phyloP scores from a whole-genome alignment of 2,888 invertebrate genomes.

The Sarcophaga carnaria region DNA sequence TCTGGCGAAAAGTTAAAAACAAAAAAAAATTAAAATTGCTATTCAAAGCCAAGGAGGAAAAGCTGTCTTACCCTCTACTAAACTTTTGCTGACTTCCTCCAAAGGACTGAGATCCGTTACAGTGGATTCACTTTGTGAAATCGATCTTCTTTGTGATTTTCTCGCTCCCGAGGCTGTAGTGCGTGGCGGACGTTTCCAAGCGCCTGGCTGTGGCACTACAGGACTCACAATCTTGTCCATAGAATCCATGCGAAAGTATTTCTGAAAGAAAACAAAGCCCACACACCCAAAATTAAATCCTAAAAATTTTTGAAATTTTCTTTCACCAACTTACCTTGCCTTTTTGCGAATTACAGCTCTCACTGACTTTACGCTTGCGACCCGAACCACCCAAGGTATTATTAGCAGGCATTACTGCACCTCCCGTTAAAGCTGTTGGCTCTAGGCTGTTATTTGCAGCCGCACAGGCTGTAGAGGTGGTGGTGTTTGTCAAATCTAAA shows the following conservation, averaged over 20 bases:
- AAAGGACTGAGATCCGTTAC: conserved; percentile 81
- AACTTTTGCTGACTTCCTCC: conserved; percentile 77
- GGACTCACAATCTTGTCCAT: conserved; percentile 96
- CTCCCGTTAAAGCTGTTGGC: conserved; percentile 25
- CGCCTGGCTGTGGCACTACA: conserved; percentile 94
- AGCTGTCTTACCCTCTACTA: conserved; percentile 74
- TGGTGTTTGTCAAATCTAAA: conserved; percentile 77
- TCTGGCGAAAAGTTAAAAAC: conserved; percentile 71
- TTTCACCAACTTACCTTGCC: conserved; percentile 77
- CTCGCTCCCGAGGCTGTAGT: conserved; percentile 79
- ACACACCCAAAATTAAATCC: background rate
- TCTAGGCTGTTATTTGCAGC: conserved; percentile 69
- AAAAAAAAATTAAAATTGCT: background rate
- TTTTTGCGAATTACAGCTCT: conserved; percentile 80
- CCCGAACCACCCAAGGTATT: conserved; percentile 47
- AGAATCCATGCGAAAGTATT: conserved; percentile 86
- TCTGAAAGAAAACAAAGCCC: conserved; percentile 69
- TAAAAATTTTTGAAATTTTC: background rate
- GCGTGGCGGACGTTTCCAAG: conserved; percentile 87
- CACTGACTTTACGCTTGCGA: conserved; percentile 81
- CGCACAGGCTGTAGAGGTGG: conserved; percentile 46
- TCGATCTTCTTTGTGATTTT: conserved; percentile 79
- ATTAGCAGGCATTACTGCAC: background rate
- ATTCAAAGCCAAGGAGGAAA: background rate
- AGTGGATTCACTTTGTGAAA: conserved; percentile 83